Percentiles rank a stretch among this genome's conserved stretches.
Conservation (phyloP, 2,888 invertebrate genomes). For the Empis livida region DNA sequence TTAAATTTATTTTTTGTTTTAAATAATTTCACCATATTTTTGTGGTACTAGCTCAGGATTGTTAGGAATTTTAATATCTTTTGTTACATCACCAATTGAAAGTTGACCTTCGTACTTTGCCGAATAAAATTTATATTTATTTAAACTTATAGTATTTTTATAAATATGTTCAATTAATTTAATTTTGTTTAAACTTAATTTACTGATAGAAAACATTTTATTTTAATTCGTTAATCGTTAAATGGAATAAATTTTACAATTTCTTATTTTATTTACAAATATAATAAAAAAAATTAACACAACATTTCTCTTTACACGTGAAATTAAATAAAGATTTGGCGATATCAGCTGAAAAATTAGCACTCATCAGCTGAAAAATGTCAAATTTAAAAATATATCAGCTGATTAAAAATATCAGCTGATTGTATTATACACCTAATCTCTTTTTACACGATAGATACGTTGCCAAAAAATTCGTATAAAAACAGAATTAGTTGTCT, state of each 20-base stretch:
- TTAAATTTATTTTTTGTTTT: not conserved
- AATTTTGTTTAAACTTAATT: not conserved
- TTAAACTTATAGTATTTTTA: not conserved
- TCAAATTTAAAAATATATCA: too few relatives aligned
- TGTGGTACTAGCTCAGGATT: constrained; percentile 71
- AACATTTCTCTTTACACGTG: too few relatives aligned
- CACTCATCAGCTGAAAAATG: too few relatives aligned
- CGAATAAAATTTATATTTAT: not conserved
- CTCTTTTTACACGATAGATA: too few relatives aligned
- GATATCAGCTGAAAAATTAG: too few relatives aligned
- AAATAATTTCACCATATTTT: constrained; percentile 26
- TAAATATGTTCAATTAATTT: not conserved
- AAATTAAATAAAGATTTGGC: too few relatives aligned
- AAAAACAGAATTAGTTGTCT: too few relatives aligned
- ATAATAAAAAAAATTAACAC: too few relatives aligned
- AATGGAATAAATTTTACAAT: not conserved
- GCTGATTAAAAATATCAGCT: too few relatives aligned
- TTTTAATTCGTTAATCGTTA: not conserved
- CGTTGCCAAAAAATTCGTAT: too few relatives aligned
- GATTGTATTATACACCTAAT: too few relatives aligned
- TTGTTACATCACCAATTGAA: constrained; percentile 61
- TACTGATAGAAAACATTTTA: not conserved
- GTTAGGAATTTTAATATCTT: constrained; percentile 47
- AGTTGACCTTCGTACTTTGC: constrained; percentile 38
- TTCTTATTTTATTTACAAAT: too few relatives aligned